These are phyloP conservation scores for Drosophila bipectinata DNA, from an alignment of 1,140 invertebrate genomes.

Conservation along the genomic window DNA sequence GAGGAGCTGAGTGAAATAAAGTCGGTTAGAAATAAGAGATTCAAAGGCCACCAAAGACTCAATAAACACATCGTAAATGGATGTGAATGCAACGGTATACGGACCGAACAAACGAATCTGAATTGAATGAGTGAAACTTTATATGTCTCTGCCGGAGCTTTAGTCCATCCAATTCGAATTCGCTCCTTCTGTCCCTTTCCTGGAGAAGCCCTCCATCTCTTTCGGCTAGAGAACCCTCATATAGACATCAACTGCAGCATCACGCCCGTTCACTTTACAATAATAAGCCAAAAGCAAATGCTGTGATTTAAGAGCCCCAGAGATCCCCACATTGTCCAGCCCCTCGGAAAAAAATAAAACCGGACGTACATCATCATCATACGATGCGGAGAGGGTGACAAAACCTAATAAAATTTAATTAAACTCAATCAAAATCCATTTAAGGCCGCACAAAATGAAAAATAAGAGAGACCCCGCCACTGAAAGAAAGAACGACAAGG, in stretches of 20 bases:
- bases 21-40: conserved; percentile 43
- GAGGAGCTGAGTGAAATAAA: background rate
- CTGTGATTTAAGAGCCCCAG: conserved; percentile 61
- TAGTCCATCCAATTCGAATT: background rate
- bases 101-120: conserved; percentile 48
- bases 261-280: conserved; percentile 46
- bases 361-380: conserved; percentile 63
- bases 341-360: conserved; percentile 8
- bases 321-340: conserved; percentile 8
- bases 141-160: conserved; percentile 24
- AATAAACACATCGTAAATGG: conserved; percentile 71
- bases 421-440: conserved; percentile 82
- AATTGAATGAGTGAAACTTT: conserved; percentile 74
- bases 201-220: background rate
- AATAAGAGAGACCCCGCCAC: conserved; percentile 29
- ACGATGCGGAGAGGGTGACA: conserved; percentile 68
- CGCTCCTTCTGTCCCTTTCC: background rate
- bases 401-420: conserved; percentile 83
- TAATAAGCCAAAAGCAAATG: conserved; percentile 71
- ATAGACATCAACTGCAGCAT: conserved; percentile 46
- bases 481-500: background rate
- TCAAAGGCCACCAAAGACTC: conserved; percentile 63
- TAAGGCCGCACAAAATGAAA: conserved; percentile 62
- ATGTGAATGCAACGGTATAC: conserved; percentile 45
- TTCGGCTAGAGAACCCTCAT: conserved; percentile 13